Evolutionary conservation across 2,797 vertebrate species (phyloP), one percentile per base, ranked within the genome.

Genomic region (Triplophysa yarkandensis): DNA sequence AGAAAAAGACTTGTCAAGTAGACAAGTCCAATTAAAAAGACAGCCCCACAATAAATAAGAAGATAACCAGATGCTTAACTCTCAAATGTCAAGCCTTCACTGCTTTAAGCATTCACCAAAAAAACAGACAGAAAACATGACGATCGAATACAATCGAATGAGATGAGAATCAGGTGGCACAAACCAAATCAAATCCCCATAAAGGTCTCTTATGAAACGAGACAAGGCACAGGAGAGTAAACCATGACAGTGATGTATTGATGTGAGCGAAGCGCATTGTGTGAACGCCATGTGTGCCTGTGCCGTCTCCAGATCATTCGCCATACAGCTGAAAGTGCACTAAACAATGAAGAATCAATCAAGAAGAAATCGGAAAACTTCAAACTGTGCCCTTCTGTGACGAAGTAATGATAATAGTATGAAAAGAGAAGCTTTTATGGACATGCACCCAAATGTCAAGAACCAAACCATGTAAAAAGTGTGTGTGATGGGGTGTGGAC

Each of bases 391-490:
- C 44, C 41, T 52, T 54, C 62, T 50, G 34, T 30, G 39, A 66
- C 72, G 62, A 79, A 71, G 58, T 63, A 86, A 83, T 52, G 65
- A 82, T 80, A 78, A 89, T 83, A 88, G 80, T 88, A 91, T 88
- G 85, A 87, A 90, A 70, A 83, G 73, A 83, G 75, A 80, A 82
- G 86, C 86, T 85, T 79, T 66, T 75, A 9, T 16, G 9, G 8
- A 69, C 81, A 85, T 83, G 84, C 81, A 78, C 23, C 27, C 25
- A 50, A 82, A 80, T 48, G 27, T 54, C 52, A 44, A 73, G 57
- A 41, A 65, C 71, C 23, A 66, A 43, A 48, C 11, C 2, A 23
- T 52, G 63, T 55, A 25, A 34, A n/a, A 68, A 78, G 39, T 71
- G 84, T 71, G 78, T 71, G 55, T 64, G 52, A 43, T 74, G 76